Conservation (phyloP, 2,797 vertebrate species). For the Mormyrops boulengeri region DNA sequence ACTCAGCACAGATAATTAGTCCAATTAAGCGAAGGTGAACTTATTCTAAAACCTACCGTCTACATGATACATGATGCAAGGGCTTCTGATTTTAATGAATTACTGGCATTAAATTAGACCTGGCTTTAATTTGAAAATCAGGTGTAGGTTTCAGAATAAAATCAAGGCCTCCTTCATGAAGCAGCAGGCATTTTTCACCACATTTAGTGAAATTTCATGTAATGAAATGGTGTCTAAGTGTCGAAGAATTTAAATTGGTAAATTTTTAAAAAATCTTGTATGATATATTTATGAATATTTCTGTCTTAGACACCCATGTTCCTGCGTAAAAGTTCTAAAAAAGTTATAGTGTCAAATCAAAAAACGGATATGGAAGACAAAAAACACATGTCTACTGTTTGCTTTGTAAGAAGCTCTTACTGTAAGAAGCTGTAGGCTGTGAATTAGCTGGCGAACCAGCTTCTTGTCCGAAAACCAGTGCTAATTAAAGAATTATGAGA, state of each 20-base stretch:
- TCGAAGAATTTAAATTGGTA: neutral
- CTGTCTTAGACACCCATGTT: neutral
- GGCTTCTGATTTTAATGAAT: neutral
- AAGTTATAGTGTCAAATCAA: neutral
- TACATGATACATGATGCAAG: neutral
- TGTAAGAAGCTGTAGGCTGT: neutral
- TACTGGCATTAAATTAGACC: neutral
- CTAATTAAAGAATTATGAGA: conserved; percentile 1
- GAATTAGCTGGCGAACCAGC: neutral
- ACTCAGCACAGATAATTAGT: neutral
- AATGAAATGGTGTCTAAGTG: neutral
- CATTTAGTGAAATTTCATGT: neutral
- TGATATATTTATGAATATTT: conserved; percentile 1
- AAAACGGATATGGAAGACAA: neutral
- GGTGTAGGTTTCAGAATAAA: neutral
- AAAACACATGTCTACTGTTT: neutral
- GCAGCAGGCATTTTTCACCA: neutral
- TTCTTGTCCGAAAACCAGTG: neutral
- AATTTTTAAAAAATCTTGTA: neutral
- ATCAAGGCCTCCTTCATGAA: neutral
- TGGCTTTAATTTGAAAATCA: neutral
- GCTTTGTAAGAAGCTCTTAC: neutral
- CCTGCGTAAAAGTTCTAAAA: neutral
- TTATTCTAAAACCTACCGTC: neutral
- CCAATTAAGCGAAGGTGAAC: neutral